A percentile compares a stretch with the other conserved stretches of the same genome.
Conservation (phyloP, 2,888 invertebrate species). For the Julus scandinavius region DNA sequence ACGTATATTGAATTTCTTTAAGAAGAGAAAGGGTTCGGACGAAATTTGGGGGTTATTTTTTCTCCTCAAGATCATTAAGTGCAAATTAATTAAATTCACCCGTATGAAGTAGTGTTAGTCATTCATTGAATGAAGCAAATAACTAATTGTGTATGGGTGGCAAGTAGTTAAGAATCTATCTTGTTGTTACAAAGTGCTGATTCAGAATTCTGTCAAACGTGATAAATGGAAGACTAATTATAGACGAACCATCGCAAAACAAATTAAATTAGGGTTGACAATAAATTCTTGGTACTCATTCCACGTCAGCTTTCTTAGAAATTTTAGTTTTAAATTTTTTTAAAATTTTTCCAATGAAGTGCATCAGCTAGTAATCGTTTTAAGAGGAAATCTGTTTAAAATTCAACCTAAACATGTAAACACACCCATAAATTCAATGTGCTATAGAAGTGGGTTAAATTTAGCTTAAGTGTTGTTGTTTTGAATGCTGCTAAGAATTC, state of each 20-base stretch:
- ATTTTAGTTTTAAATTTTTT: neutral
- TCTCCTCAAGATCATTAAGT: neutral
- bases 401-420: neutral
- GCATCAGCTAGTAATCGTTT: neutral
- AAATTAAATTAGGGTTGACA: neutral
- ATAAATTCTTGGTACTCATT: neutral
- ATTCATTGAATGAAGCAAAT: neutral
- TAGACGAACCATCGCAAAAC: neutral
- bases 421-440: neutral
- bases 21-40: neutral
- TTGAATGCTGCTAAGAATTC: no score
- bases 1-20: neutral
- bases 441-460: no score
- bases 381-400: neutral
- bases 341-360: neutral
- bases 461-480: no score
- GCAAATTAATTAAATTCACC: neutral
- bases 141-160: neutral
- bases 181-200: neutral
- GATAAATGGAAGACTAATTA: neutral
- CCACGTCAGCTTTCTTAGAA: neutral
- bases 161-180: neutral
- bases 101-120: neutral
- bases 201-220: neutral
- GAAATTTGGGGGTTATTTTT: neutral